A percentile compares a stretch with the other conserved stretches of the same genome.
phyloP scores from a whole-genome alignment of 1,140 invertebrate species.

The Notospermus geniculatus region DNA sequence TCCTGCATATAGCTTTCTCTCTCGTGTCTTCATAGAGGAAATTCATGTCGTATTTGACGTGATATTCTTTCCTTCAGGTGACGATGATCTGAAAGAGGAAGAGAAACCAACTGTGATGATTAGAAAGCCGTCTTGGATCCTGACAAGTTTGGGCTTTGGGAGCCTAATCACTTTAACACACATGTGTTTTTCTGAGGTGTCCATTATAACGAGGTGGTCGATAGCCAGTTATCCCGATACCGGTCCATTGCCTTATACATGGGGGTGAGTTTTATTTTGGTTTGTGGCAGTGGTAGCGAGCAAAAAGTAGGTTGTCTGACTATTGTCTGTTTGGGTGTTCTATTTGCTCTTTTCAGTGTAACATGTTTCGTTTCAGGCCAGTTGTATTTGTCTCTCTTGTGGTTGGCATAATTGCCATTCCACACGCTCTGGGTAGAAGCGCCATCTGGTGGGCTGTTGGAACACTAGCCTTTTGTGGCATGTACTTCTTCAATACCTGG shows the following conservation, averaged over 20 bases:
- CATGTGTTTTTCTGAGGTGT: slow-evolving; percentile 51
- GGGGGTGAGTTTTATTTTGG: slow-evolving; percentile 46
- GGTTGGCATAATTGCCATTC: slow-evolving; percentile 4
- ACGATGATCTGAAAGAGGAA: slow-evolving; percentile 5
- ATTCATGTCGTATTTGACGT: background rate
- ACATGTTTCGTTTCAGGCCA: slow-evolving; percentile 22
- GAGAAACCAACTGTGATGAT: slow-evolving; percentile 1
- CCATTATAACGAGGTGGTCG: slow-evolving; percentile 48
- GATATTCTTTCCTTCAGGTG: background rate
- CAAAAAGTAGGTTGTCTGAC: too few relatives aligned
- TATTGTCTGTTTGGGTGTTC: background rate
- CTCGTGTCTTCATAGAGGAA: too few relatives aligned
- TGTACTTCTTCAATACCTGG: slow-evolving; percentile 45
- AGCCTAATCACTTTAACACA: slow-evolving; percentile 51
- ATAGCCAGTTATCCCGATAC: slow-evolving; percentile 46
- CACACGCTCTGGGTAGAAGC: background rate
- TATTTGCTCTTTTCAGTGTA: background rate
- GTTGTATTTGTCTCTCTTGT: slow-evolving; percentile 18
- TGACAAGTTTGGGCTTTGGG: slow-evolving; percentile 46
- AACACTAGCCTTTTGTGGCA: slow-evolving; percentile 23
- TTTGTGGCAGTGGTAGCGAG: too few relatives aligned
- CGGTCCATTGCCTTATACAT: slow-evolving; percentile 47
- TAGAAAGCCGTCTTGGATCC: slow-evolving; percentile 30
- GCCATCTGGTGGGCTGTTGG: slow-evolving; percentile 41
- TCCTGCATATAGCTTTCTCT: too few relatives aligned